Evolutionary conservation across 53 echinoderm and acorn worm genomes (phyloP).

Genomic region (Antedon mediterranea): DNA sequence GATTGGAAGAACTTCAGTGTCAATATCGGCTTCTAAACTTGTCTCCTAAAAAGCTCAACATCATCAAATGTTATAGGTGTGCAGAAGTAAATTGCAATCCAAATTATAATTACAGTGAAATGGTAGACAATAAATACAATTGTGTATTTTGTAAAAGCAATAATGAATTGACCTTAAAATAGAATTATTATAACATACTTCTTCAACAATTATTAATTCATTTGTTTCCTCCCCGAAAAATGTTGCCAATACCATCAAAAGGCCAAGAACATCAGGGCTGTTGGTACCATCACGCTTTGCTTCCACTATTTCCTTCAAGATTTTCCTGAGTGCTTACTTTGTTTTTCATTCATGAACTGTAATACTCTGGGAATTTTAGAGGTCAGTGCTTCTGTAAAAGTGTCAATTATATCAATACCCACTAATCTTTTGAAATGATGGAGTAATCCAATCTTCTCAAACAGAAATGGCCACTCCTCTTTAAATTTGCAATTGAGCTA

Average conservation of each 20-base stretch:
- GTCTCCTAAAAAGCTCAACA: background rate
- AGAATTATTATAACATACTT: background rate
- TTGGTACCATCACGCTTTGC: background rate
- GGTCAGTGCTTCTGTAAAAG: background rate
- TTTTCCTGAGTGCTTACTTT: background rate
- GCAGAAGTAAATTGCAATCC: too few species aligned
- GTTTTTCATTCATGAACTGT: background rate
- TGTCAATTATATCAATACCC: slow-evolving; percentile 5
- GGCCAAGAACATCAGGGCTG: slow-evolving; percentile 5
- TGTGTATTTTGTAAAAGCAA: background rate
- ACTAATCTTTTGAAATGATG: slow-evolving; percentile 21
- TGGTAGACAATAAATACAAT: too few species aligned
- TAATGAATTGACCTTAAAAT: background rate
- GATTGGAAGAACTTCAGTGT: background rate
- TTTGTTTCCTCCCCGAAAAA: slow-evolving; percentile 1
- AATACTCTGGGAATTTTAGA: slow-evolving; percentile 19
- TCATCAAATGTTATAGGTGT: too few species aligned
- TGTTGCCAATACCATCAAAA: background rate
- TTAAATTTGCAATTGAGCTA: slow-evolving; percentile 4
- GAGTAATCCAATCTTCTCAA: slow-evolving; percentile 18
- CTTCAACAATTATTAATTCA: background rate
- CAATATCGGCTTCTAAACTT: background rate
- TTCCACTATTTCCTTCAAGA: background rate
- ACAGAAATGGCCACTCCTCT: slow-evolving; percentile 29
- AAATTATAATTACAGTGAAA: too few species aligned